Evolutionary conservation across 2,888 invertebrate genomes (phyloP), one percentile per base, ranked within the genome.

Genomic region (Monoplex corrugatus): DNA sequence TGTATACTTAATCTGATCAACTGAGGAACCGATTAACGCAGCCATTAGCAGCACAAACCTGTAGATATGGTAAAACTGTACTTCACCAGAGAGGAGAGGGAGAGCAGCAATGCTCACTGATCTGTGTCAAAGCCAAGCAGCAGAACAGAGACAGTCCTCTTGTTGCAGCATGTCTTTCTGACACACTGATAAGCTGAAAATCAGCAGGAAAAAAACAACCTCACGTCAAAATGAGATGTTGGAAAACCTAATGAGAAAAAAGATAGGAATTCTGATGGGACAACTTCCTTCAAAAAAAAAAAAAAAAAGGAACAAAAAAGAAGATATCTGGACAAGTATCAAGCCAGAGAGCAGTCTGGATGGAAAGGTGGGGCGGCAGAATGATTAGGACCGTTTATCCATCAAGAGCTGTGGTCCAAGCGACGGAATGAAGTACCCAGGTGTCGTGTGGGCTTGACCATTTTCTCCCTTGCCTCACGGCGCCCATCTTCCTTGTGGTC

Each of bases 401-500:
- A 92, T 94, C 94, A 94, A 82, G 94, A 93, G 89, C 93, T 92
- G 10, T 93, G 93, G 89, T 94, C 94, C 5, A 94, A 91, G 43
- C 95, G 92, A 90, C 93, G 94, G 90, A 94, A 94, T 50, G 94
- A 93, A n/a, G 93, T 95, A 89, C 95, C 95, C 86, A 95, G 93
- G 91, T 96, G 95, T 89, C 95, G 94, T 87, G 94, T 95, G 28
- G 95, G 95, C 90, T 95, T 95, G 88, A 95, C 93, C 95, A 96
- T 96, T 92, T 95, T 96, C 86, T 95, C 94, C 40, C 95, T 92
- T 28, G 95, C 95, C 91, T 95, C 94, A 89, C 94, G 91, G 13
- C 95, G 93, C 0, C 95, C 95, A 90, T 95, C 94, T 91, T 95
- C 95, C 91, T 96, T 96, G 92, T 96, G 95, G 91, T 96, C 95